Base-by-base conservation (phyloP, 2,888 invertebrate species). In the Antitype chi region DNA sequence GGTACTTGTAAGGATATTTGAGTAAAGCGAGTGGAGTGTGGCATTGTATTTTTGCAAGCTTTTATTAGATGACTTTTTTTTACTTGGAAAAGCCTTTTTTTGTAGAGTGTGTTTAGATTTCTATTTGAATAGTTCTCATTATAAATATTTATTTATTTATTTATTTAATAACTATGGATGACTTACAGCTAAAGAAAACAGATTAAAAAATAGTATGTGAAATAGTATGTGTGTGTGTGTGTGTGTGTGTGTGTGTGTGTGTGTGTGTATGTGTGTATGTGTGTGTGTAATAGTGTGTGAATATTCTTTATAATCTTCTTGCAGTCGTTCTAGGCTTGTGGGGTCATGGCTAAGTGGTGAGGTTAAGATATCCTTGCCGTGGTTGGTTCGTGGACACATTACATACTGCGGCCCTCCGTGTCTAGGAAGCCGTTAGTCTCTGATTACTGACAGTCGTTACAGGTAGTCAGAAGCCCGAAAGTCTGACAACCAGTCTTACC, bases 1-100 rank as follows among this genome's bases (percentile, higher is more conserved):
- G 11, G 38, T 23, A 81, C 52, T 80, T 66, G 57, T 53, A 49
- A 23, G 13, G 5, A 55, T 23, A 25, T 82, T 74, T 49, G 23
- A 71, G 62, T 47, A n/a, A 23, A 74, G 64, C n/a, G 23, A 28
- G 13, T 55, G 49, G 28, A 47, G 15, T 68, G 43, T 63, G 17
- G 17, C 38, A 53, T 78, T 49, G 13, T 47, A 25, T 49, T 52
- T 59, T 43, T 49, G 23, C n/a, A 59, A 68, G 59, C 17, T 32
- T n/a, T 68, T 60, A 32, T 57, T 52, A 1, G 1, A n/a, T 53
- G 15, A 4, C 9, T 62, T 9, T 72, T 64, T 52, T 23, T 3
- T 57, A 52, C n/a, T 47, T n/a, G 23, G 8, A 20, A 43, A 43
- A 28, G 15, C 15, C 13, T n/a, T 77, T 32, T 68, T 43, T 20